Conservation (phyloP, 2,888 invertebrate species). For the Drosophila rubida region DNA sequence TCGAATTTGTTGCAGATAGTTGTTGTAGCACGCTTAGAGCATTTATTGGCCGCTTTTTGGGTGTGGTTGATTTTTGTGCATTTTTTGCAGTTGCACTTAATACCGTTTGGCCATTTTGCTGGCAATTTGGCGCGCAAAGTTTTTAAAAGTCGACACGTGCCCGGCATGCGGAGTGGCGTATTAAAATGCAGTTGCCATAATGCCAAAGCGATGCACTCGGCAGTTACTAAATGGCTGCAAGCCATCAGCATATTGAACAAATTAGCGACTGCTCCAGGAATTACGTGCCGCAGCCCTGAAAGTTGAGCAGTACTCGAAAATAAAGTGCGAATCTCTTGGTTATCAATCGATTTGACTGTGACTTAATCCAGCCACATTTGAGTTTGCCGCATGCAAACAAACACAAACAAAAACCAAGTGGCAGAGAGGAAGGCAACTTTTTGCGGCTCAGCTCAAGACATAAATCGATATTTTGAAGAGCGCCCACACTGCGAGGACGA, state of each 20-base stretch:
- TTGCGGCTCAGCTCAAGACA: conserved; percentile 48
- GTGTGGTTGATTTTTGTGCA: background rate
- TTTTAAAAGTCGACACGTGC: conserved; percentile 56
- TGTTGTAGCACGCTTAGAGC: background rate
- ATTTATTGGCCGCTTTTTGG: background rate
- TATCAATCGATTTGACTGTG: conserved; percentile 47
- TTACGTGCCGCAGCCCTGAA: conserved; percentile 46
- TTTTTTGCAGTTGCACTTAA: background rate
- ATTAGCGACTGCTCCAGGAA: conserved; percentile 49
- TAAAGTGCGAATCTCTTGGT: conserved; percentile 4
- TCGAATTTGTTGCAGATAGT: background rate
- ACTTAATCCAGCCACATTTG: conserved; percentile 59
- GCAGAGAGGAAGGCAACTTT: conserved; percentile 27
- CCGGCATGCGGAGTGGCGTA: conserved; percentile 31
- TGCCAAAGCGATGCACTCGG: conserved; percentile 49
- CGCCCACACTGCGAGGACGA: conserved; percentile 20
- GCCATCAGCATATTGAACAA: conserved; percentile 61
- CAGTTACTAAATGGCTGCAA: conserved; percentile 49
- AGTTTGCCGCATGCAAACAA: conserved; percentile 49
- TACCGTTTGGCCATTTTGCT: conserved; percentile 15
- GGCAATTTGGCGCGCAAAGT: conserved; percentile 10
- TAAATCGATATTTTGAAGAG: conserved; percentile 69
- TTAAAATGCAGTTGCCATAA: conserved; percentile 56
- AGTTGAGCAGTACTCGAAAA: conserved; percentile 16
- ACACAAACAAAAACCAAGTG: conserved; percentile 29